Evolutionary conservation across 2,888 invertebrate genomes (phyloP).

Genomic region (Drosophila mulleri): DNA sequence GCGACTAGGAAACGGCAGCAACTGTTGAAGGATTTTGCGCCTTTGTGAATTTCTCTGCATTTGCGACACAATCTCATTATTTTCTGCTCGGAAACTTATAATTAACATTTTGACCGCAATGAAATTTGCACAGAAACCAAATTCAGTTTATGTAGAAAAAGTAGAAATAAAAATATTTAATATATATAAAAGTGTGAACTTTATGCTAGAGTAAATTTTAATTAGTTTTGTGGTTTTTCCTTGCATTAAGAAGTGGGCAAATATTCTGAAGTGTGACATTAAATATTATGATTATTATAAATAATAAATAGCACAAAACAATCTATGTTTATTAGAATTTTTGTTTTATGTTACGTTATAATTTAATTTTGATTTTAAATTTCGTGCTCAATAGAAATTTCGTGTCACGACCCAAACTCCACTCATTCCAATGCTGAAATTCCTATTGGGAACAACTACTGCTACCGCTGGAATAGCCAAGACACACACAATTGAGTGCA

Average conservation of each 20-base stretch:
- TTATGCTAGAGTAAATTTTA: slow-evolving; percentile 64
- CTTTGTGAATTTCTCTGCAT: background rate
- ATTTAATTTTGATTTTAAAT: background rate
- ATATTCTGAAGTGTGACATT: background rate
- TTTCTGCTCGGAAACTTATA: slow-evolving; percentile 72
- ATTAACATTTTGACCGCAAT: slow-evolving; percentile 76
- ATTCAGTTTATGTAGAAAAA: background rate
- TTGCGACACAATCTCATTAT: slow-evolving; percentile 70
- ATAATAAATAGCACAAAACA: background rate
- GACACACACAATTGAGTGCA: background rate
- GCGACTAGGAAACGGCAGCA: slow-evolving; percentile 6
- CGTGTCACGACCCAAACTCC: background rate
- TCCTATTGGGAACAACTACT: background rate
- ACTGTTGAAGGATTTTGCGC: slow-evolving; percentile 1
- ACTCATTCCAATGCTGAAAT: background rate
- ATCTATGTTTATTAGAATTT: background rate
- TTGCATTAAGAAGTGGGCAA: background rate
- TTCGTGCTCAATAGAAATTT: background rate
- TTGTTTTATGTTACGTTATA: background rate
- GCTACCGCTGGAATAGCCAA: background rate
- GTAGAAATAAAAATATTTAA: slow-evolving; percentile 2
- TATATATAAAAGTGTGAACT: slow-evolving; percentile 7
- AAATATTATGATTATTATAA: background rate
- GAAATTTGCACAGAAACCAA: slow-evolving; percentile 37
- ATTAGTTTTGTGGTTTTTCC: slow-evolving; percentile 75